Evolutionary conservation across 2,113 vertebrate genomes (phyloP), one percentile per base, ranked within the genome.

Genomic region (Eptesicus fuscus): DNA sequence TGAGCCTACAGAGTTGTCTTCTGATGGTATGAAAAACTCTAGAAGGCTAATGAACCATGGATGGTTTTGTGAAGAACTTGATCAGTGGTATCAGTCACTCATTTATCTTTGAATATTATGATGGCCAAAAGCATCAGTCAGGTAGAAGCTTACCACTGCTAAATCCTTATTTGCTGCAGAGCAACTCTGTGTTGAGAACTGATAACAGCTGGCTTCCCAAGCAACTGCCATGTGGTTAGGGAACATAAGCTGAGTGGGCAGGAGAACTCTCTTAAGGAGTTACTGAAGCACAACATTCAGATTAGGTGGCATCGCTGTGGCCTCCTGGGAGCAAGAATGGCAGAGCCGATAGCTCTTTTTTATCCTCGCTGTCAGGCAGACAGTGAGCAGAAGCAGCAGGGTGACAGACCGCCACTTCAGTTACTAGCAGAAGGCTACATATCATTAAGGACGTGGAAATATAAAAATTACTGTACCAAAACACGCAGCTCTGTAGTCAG

Each of bases 201-300:
- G 80, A 93, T 69, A 77, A 47, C 40, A 71, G 65, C 61, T 4
- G 2, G 30, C 82, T 89, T 95, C 84, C 28, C 67, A 70, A 88
- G 63, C 92, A 96, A 96, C 90, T 96, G 94, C 84, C 90, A 23
- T 89, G 80, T 87, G 77, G 65, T 92, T 71, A 77, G 76, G 80
- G 73, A 95, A 71, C 96, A 95, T 94, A 97, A 97, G 76, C 40
- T 93, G 83, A 96, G 90, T 95, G 92, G 96, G 93, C 77, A 92
- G 95, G 93, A 94, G 80, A 96, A 92, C 14, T 22, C 65, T 89
- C 88, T 95, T 84, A 96, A 90, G 91, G 70, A 95, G 65, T 93
- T 90, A 95, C 71, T 93, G 96, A 97, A 93, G 96, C 80, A 96
- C 84, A 95, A 73, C 84, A 90, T 96, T 95, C 94, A 93, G 95